Evolutionary conservation across 2,113 vertebrate genomes (phyloP).

Genomic region (Eptatretus burgeri): DNA sequence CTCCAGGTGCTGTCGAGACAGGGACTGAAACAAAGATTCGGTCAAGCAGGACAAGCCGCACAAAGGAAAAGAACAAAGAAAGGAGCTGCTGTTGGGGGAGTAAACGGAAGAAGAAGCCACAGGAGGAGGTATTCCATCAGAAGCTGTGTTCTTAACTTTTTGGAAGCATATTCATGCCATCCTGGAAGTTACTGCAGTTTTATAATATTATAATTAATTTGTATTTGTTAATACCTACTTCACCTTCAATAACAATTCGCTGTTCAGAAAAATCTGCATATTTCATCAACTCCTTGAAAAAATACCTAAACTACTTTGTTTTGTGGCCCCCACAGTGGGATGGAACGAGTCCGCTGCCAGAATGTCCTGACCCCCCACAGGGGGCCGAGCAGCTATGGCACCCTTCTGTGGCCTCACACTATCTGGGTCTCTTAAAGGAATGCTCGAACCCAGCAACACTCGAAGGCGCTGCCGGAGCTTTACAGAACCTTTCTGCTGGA

Average conservation of each 20-base stretch:
- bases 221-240: too few relatives aligned
- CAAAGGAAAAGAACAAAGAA: slow-evolving; percentile 15
- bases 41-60: too few relatives aligned
- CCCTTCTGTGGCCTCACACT: background rate
- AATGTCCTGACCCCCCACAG: slow-evolving; percentile 2
- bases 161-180: background rate
- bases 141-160: background rate
- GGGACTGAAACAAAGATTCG: too few relatives aligned
- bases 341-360: background rate
- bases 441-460: background rate
- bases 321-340: background rate
- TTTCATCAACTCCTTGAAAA: too few relatives aligned
- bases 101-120: slow-evolving; percentile 67
- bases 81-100: slow-evolving; percentile 82
- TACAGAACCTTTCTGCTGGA: slow-evolving; percentile 1
- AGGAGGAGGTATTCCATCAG: background rate
- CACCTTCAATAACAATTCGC: too few relatives aligned
- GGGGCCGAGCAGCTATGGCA: slow-evolving; percentile 5
- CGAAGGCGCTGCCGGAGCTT: background rate
- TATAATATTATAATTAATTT: too few relatives aligned
- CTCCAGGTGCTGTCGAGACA: slow-evolving; percentile 35
- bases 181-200: too few relatives aligned
- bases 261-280: too few relatives aligned
- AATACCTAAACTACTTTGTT: background rate
- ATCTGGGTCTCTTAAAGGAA: background rate